These are phyloP conservation scores for Corynorhinus townsendii DNA, from an alignment of 2,113 vertebrate species.

Conservation along the genomic window DNA sequence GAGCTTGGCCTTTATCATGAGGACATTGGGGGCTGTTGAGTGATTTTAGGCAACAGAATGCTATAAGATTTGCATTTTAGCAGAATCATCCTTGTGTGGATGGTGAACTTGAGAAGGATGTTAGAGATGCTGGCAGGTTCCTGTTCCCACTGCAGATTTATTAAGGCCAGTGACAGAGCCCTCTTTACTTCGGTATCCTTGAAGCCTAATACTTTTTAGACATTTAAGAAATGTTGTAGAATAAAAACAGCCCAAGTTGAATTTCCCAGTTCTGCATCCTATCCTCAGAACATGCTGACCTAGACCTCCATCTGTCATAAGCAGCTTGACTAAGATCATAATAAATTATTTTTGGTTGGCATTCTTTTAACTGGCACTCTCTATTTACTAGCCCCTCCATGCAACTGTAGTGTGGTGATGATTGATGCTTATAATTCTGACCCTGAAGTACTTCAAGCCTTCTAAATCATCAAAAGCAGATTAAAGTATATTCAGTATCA, in stretches of 20 bases:
- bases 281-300: constrained; percentile 57
- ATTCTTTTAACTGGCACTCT: constrained; percentile 57
- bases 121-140: neutral
- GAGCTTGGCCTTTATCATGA: neutral
- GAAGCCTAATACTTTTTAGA: neutral
- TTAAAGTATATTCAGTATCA: constrained; percentile 62
- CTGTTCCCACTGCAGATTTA: neutral
- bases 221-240: neutral
- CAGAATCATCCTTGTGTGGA: neutral
- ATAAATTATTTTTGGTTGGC: constrained; percentile 60
- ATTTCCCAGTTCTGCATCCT: constrained; percentile 19
- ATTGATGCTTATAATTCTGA: constrained; percentile 67
- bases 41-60: neutral
- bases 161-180: neutral
- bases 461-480: constrained; percentile 66
- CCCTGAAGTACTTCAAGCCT: constrained; percentile 48
- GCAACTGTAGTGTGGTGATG: neutral
- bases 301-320: constrained; percentile 62
- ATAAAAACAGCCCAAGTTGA: constrained; percentile 16
- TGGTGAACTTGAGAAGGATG: neutral
- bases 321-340: constrained; percentile 58
- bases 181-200: neutral
- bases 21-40: neutral
- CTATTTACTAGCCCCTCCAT: constrained; percentile 53
- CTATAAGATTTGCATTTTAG: neutral